Evolutionary conservation across 2,888 invertebrate species (phyloP).

Genomic region (Pecten maximus): DNA sequence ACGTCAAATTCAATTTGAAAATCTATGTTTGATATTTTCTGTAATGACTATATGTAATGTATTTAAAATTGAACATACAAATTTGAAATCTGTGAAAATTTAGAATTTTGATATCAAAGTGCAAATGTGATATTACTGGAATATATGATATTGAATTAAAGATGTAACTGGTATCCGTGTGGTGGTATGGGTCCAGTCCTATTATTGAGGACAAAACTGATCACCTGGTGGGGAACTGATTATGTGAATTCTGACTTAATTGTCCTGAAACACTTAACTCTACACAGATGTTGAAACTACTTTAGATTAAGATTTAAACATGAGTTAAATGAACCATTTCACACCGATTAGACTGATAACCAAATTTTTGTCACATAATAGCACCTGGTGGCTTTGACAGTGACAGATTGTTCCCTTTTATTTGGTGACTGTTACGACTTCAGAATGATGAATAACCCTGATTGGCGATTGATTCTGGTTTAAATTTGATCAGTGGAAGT

Average conservation of each 20-base stretch:
- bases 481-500: not conserved
- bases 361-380: not conserved
- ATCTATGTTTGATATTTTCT: not conserved
- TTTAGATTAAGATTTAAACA: not conserved
- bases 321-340: not conserved
- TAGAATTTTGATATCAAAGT: not conserved
- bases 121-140: not conserved
- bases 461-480: not conserved
- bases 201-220: not conserved
- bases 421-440: not conserved
- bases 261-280: not conserved
- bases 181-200: not conserved
- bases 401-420: not conserved
- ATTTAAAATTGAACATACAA: not conserved
- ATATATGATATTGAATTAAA: not conserved
- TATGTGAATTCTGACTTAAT: not conserved
- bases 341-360: not conserved
- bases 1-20: constrained; percentile 27
- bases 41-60: not conserved
- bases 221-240: not conserved
- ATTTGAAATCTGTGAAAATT: not conserved
- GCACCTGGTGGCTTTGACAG: not conserved
- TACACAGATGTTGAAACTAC: not conserved
- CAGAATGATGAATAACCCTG: not conserved
- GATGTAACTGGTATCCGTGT: not conserved